Base-by-base conservation (phyloP, 2,113 vertebrate species). In the Antigone vipio region DNA sequence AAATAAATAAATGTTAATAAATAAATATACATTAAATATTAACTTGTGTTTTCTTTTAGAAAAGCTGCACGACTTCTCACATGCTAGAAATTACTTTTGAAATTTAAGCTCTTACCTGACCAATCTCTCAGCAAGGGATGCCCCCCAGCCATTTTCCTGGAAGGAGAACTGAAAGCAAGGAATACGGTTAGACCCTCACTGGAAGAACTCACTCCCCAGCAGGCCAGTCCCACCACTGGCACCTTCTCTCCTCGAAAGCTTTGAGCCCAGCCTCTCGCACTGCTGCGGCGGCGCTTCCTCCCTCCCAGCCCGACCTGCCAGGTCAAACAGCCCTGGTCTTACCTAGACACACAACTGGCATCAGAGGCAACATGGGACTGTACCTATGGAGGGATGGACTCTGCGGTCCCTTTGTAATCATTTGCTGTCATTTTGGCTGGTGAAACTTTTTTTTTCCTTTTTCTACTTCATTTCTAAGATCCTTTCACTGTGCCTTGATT, bases 131-230 rank as follows among this genome's bases (percentile, higher is more conserved):
- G 99, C 98, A 76, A 99, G 97, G 4, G 97, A 95, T 1, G 98
- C 88, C 32, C 99, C 99, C 99, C 99, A 99, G 77, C 99, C 99
- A 10, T 98, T 97, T 21, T 97, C 86, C 92, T 99, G 98, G 94
- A 99, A 99, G 56, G 99, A 98, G 97, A 98, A 98, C 99, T 99
- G 97, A 32, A 96, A 67, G 88, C 95, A 64, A 88, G 40, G 75
- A 60, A 85, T 75, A 59, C 1, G 2, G 29, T 97, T 29, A 89
- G 58, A 66, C 29, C 16, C 11, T 30, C 63, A 27, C 9, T 8
- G 34, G 71, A 77, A 60, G 26, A 22, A 6, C 24, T 40, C 3
- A 1, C 21, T 68, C 29, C 56, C 12, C 53, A 89, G 73, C 26
- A 53, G 34, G 9, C 45, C 60, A 86, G 40, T 22, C 62, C 52